phyloP scores from a whole-genome alignment of 2,888 invertebrate genomes.

The Microctonus hyperodae region DNA sequence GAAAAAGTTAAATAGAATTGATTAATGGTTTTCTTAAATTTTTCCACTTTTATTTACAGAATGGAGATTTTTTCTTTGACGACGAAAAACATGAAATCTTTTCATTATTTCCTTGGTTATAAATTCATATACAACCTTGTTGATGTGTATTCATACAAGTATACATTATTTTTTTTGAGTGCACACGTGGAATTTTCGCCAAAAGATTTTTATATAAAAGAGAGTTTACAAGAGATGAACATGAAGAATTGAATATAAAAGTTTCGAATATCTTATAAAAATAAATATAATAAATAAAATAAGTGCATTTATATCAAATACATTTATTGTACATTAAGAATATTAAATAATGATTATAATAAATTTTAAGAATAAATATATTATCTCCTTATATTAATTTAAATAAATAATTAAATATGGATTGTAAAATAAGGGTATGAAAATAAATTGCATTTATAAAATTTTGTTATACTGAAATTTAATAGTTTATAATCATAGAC shows the following conservation, averaged over 20 bases:
- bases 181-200: conserved; percentile 1
- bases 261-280: not conserved
- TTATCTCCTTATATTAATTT: too few relatives aligned
- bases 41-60: not conserved
- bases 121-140: too few relatives aligned
- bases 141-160: too few relatives aligned
- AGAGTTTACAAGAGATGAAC: not conserved
- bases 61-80: not conserved
- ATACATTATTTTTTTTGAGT: not conserved
- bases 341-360: too few relatives aligned
- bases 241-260: not conserved
- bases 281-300: too few relatives aligned
- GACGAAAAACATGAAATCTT: not conserved
- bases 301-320: too few relatives aligned
- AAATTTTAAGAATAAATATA: too few relatives aligned
- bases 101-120: not conserved
- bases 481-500: conserved; percentile 57
- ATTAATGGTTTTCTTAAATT: not conserved
- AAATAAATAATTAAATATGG: too few relatives aligned
- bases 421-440: too few relatives aligned
- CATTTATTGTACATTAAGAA: too few relatives aligned
- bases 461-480: not conserved
- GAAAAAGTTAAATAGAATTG: not conserved
- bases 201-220: not conserved
- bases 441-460: conserved; percentile 13